Evolutionary conservation across 2,113 vertebrate species (phyloP).

Genomic region (Eulemur rufifrons): DNA sequence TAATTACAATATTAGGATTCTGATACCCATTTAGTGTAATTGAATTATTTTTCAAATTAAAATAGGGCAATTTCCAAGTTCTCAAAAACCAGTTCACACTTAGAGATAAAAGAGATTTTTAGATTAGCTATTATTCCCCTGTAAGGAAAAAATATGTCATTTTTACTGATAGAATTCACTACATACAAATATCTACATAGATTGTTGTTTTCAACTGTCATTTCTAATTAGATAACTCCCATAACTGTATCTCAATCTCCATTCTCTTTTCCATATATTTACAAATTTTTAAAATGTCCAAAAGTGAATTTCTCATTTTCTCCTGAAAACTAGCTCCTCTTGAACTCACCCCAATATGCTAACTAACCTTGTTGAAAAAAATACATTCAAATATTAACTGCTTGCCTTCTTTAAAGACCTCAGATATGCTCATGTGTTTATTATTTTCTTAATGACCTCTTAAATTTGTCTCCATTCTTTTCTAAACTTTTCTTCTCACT

Average conservation of each 20-base stretch:
- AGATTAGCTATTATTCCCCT: slow-evolving; percentile 3
- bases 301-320: background rate
- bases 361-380: background rate
- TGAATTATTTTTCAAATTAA: background rate
- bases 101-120: slow-evolving; percentile 17
- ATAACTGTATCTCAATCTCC: background rate
- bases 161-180: background rate
- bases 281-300: background rate
- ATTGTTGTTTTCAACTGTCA: background rate
- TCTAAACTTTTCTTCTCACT: background rate
- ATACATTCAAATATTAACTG: background rate
- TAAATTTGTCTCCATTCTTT: background rate
- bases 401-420: background rate
- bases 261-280: background rate
- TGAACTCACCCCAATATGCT: slow-evolving; percentile 8
- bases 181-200: background rate
- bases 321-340: background rate
- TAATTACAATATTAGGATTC: background rate
- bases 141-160: background rate
- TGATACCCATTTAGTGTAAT: background rate
- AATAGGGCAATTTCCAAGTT: background rate
- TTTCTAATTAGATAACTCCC: background rate
- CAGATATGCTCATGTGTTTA: background rate
- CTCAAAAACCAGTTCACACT: background rate
- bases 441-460: background rate